Conservation (phyloP, 2,888 invertebrate species). For the Nymphalis c-album region DNA sequence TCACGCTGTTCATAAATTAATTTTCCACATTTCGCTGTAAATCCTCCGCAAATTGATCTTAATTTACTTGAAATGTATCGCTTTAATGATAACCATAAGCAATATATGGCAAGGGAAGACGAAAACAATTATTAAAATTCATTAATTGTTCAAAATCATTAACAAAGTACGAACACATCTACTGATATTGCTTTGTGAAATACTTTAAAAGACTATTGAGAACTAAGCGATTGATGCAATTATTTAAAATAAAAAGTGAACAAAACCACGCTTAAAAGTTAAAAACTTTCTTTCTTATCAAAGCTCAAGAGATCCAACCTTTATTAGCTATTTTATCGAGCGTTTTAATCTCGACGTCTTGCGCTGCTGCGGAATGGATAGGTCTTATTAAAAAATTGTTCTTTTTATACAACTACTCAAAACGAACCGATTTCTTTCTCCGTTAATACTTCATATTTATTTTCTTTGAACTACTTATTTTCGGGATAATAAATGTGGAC, state of each 20-base stretch:
- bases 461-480: not conserved
- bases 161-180: not conserved
- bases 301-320: slow-evolving; percentile 40
- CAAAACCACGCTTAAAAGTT: slow-evolving; percentile 29
- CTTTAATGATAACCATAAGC: slow-evolving; percentile 72
- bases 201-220: not conserved
- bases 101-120: slow-evolving; percentile 51
- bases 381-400: slow-evolving; percentile 36
- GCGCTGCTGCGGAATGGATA: slow-evolving; percentile 33
- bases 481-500: too few species aligned
- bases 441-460: slow-evolving; percentile 10
- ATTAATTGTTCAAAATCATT: slow-evolving; percentile 20
- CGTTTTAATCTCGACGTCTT: slow-evolving; percentile 40
- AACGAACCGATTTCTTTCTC: slow-evolving; percentile 29
- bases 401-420: slow-evolving; percentile 30
- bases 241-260: slow-evolving; percentile 33
- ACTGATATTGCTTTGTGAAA: not conserved
- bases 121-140: slow-evolving; percentile 23
- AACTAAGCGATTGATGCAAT: slow-evolving; percentile 16
- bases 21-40: slow-evolving; percentile 70
- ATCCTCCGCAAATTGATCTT: slow-evolving; percentile 77
- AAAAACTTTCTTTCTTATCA: slow-evolving; percentile 39
- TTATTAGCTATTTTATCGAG: slow-evolving; percentile 42
- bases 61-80: slow-evolving; percentile 75
- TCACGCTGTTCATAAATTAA: slow-evolving; percentile 70